Base-by-base conservation (phyloP, 2,888 invertebrate species). In the Phalangium opilio region DNA sequence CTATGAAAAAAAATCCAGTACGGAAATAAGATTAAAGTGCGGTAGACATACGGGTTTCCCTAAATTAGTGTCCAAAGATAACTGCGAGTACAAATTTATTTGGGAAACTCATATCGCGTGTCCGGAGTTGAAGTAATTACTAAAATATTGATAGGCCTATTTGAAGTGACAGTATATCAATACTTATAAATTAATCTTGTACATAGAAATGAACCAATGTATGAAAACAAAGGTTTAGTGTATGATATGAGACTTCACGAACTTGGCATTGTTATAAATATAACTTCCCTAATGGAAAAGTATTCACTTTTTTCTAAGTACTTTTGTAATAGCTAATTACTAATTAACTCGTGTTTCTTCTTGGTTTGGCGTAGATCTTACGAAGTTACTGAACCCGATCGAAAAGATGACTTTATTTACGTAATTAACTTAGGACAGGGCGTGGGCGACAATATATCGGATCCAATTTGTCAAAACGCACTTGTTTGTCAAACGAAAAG, bases 41-140 rank as follows among this genome's bases (percentile, higher is more conserved):
- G 27, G 27, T 7, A 27, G 27, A 27, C 4, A 27, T 27, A 7
- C 27, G 27, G 27, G 27, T 27, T 8, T 27, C 32, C 55, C 55
- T 12, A 49, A 41, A 32, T 32, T 52, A 18, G 47, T 55, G 18
- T 52, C 51, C 2, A 38, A 50, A 36, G 39, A 39, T 3, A 52
- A 52, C 21, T 65, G 64, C 49, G 59, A 59, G 39, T 62, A 63
- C 51, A 55, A 58, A 15, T 54, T 65, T 18, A 59, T 60, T 41
- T 65, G 65, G 65, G 56, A 59, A 44, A 65, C 64, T 4, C 64
- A 65, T 48, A 61, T 62, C 54, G 64, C 65, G 3, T 65, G 65
- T 53, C 57, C 60, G 5, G 60, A 59, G 40, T 8, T 27, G 8
- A 8, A 27, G 27, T 27, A 27, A 27, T 4, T 27, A 27, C n/a